Evolutionary conservation across 2,797 vertebrate species (phyloP), one percentile per base, ranked within the genome.

Genomic region (Galagoides demidoff): DNA sequence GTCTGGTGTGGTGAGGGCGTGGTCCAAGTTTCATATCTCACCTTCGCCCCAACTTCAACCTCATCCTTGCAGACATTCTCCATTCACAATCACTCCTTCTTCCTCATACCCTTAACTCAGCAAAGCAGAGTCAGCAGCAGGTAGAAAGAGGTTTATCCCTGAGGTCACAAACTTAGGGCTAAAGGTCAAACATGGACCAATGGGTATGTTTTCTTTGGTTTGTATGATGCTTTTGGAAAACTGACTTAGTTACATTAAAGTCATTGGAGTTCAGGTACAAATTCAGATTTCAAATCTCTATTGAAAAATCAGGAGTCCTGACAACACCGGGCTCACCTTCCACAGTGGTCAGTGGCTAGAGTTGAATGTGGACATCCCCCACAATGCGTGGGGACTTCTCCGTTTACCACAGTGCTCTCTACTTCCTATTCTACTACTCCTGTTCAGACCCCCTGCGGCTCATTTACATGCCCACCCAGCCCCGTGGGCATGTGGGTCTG

Each of bases 181-280:
- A 13, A 4, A 3, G 27, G 43, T 37, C 64, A 89, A 57, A 55
- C 49, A 79, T 22, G 22, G 34, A 20, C 52, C 43, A 66, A 63
- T 7, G 2, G 45, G 5, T 27, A 37, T 10, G 66, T 63, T 89
- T 89, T 34, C 8, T 91, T 81, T 57, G 61, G 37, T 39, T 57
- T 61, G 7, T 4, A n/a, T 71, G 82, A 7, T 66, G 25, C 55
- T 94, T 95, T 84, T 66, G 31, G 37, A 87, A 87, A 91, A 85
- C 1, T 59, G 19, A 82, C 39, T 87, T 89, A 14, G 17, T 70
- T 43, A 27, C n/a, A 57, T 64, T 34, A 57, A 92, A 85, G 34
- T 73, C 87, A 22, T 90, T 49, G 34, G 45, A 89, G 68, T 85
- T 96, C 55, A 52, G 78, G 22, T 77, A 79, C 2, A 93, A 74